A percentile compares a stretch with the other conserved stretches of the same genome.
Evolutionary conservation across 2,113 vertebrate species (phyloP).

Genomic region (Miniopterus natalensis): DNA sequence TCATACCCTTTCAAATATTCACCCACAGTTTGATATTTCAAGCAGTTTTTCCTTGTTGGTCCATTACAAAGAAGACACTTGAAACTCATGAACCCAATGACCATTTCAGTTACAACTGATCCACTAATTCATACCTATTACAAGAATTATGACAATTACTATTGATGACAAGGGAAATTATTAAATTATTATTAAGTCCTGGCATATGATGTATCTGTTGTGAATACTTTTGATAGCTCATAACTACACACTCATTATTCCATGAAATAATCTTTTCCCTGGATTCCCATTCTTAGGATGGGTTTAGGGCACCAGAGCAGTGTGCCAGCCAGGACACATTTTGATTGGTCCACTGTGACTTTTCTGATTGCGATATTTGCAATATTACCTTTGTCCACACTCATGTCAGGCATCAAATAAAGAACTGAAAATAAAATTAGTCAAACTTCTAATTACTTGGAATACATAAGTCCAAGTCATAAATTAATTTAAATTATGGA

Average conservation of each 20-base stretch:
- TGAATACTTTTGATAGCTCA: slow-evolving; percentile 28
- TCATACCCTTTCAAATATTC: background rate
- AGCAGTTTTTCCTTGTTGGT: background rate
- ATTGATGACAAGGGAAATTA: slow-evolving; percentile 17
- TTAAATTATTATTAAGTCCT: slow-evolving; percentile 50
- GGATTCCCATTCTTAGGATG: background rate
- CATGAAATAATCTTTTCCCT: background rate
- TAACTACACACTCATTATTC: background rate
- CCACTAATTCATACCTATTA: background rate
- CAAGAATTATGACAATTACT: background rate
- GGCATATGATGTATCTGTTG: background rate
- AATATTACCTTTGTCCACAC: background rate
- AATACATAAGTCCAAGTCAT: background rate
- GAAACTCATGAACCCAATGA: background rate
- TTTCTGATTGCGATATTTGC: slow-evolving; percentile 22
- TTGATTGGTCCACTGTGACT: background rate
- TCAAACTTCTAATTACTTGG: slow-evolving; percentile 57
- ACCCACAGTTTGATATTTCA: slow-evolving; percentile 6
- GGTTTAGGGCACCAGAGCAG: background rate
- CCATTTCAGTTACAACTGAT: background rate
- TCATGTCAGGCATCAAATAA: background rate
- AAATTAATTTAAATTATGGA: slow-evolving; percentile 40
- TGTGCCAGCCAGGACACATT: background rate
- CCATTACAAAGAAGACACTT: background rate
- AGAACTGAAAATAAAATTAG: slow-evolving; percentile 63